Base-by-base conservation (phyloP, 2,888 invertebrate genomes). In the Cyaniris semiargus region DNA sequence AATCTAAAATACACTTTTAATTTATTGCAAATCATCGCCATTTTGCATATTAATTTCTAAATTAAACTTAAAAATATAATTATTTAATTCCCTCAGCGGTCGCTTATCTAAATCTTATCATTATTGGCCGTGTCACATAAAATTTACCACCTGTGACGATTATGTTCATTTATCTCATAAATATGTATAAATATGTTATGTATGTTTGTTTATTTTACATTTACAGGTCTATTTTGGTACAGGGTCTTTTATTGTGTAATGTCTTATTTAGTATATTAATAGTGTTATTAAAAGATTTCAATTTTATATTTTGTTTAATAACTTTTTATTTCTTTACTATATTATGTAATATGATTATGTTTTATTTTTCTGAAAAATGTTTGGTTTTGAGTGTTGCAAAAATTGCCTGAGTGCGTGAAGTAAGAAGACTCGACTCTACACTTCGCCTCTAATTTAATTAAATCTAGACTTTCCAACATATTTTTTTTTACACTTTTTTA, bases 121-220 rank as follows among this genome's bases (percentile, higher is more conserved):
- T 72, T 72, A 72, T 34, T 44, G 72, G 44, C 23, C 38, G 23
- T 44, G 72, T 72, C 72, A 23, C 72, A 72, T 72, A 72, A 72
- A 72, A 72, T 72, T 44, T 72, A 72, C 72, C 72, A 72, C 72
- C 72, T 44, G 72, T 44, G 72, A 48, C 15, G 44, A 44, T 72
- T 72, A 72, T 44, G 72, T 72, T 15, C 72, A 15, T 72, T 72
- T 72, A 72, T 44, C 44, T 44, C 38, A 72, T 71, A 38, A 71
- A 71, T 71, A 71, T 71, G 34, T 71, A 71, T 38, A 71, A 70
- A 71, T 38, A 71, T 71, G 38, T 71, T 71, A 21, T 38, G 70
- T 70, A 1, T 70, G 38, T 71, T 71, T 71, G 71, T 71, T 38
- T 38, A 71, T 71, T 38, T 71, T n/a, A 70, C 70, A 34, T 34